Base-by-base conservation (phyloP, 2,113 vertebrate genomes). In the Clupea harengus region DNA sequence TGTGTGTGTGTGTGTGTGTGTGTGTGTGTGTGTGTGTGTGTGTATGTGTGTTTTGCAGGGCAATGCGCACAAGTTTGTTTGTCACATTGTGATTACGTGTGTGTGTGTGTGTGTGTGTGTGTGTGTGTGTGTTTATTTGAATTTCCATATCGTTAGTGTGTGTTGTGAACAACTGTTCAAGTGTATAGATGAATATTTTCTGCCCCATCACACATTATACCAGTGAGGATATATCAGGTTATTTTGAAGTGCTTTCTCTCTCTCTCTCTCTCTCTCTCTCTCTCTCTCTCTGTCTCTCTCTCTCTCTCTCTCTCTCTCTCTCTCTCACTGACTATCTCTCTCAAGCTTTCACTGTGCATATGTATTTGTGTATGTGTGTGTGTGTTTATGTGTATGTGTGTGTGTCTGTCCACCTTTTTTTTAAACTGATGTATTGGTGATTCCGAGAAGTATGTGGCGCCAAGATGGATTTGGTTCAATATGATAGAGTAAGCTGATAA, bases 401-500 rank as follows among this genome's bases (percentile, higher is more conserved):
- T 54, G 11, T 45, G 81, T 82, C n/a, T 15, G 54, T 45, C 91
- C 94, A 13, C 17, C 6, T 22, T 78, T 32, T 78, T 93, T 94
- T 94, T 92, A 82, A 89, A 93, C 90, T 92, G 91, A 90, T 93
- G 92, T 93, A 95, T 95, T 92, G 92, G 93, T 90, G 90, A 95
- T 97, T 97, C 96, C 92, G 94, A 96, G 97, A 97, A 97, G 89
- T 89, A 88, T 86, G 93, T 95, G 96, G 96, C 94, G 94, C 96
- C 95, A 78, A 93, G 94, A 96, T 95, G 94, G 94, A 95, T 96
- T 96, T 94, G 95, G 95, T 93, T 95, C 95, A 97, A 96, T 97
- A 95, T 95, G 95, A 94, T 94, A 95, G 94, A 91, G 96, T 96
- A 97, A 97, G 93, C 93, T 95, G 96, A 98, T 96, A 96, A 95